Evolutionary conservation across 2,888 invertebrate genomes (phyloP), one percentile per base, ranked within the genome.

Genomic region (Synergus laeviventris): DNA sequence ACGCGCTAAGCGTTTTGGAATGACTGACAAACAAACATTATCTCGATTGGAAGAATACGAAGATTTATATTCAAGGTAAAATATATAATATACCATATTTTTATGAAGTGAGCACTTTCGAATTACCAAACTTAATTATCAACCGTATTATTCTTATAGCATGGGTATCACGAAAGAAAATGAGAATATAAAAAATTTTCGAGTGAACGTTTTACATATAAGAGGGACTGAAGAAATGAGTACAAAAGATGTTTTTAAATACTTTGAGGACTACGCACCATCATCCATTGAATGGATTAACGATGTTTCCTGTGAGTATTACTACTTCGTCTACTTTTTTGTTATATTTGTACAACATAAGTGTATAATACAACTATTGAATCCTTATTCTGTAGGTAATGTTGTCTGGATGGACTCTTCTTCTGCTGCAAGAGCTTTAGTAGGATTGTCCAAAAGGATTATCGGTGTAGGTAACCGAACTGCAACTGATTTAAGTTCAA

Each of bases 241-340:
- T 83, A 95, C 96, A 3, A 93, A 94, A 87, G 96, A 97, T 89
- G 93, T 97, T 73, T 95, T 96, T 88, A 93, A 94, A 82, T 97
- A 96, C 91, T 95, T 97, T 87, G 93, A 94, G 88, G 94, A 95
- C 82, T 96, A 94, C 89, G 94, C 94, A 74, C 96, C 97, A n/a
- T 91, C 94, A 14, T 94, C 94, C 12, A 92, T 97, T 74, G 97
- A 97, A 91, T 96, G 96, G 96, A 94, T 97, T 78, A 95, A 95
- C 91, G 95, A 96, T 87, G 91, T 93, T 82, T 95, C 95, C 84
- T 97, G 97, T 94, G 92, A 92, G 93, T 91, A 64, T 56, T n/a
- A 38, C 21, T 60, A 38, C 75, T 73, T 39, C 24, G n/a, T 36
- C 64, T 73, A 31, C 42, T 64, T 76, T 31, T 76, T 8, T 16